Base-by-base conservation (phyloP, 2,113 vertebrate species). In the Galbula dea region DNA sequence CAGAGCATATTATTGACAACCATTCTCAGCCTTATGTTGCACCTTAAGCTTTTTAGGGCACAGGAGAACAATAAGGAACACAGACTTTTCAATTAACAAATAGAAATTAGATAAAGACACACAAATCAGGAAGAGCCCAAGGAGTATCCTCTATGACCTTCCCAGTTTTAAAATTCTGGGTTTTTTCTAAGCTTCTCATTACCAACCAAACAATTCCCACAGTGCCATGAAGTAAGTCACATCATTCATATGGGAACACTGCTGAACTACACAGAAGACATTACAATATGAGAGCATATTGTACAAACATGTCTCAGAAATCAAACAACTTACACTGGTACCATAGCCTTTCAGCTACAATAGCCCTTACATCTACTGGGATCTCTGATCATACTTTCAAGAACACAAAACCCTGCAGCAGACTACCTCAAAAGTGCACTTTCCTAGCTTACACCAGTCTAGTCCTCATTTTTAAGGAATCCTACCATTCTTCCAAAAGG, bases 291-390 rank as follows among this genome's bases (percentile, higher is more conserved):
- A 14, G 32, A 77, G 15, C 4, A 6, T 10, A 14, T 8, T 36
- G 21, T 43, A 59, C 86, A 83, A 66, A 62, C 30, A 48, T 1
- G 1, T 32, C 19, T 32, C 49, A 84, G 29, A 59, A 82, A 55
- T 41, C 51, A 92, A 86, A 59, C 18, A 37, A 59, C 18, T 65
- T 88, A 81, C 16, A 46, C 18, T 24, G n/a, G 29, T 51, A 88
- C 20, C n/a, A 26, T 5, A 77, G 63, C 43, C 51, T 59, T 71
- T 41, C 34, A 71, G 24, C 39, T 63, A 71, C 32, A 26, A 34
- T 0, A 54, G 7, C 46, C 17, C 18, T 88, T 45, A 27, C 24
- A 34, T 26, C 22, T 77, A 1, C 1, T 29, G 43, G 18, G 23
- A 83, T 51, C 15, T 20, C 20, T 16, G 4, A 78, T 27, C 6